Evolutionary conservation across 2,888 invertebrate genomes (phyloP).

Genomic region (Stenodema calcarata): DNA sequence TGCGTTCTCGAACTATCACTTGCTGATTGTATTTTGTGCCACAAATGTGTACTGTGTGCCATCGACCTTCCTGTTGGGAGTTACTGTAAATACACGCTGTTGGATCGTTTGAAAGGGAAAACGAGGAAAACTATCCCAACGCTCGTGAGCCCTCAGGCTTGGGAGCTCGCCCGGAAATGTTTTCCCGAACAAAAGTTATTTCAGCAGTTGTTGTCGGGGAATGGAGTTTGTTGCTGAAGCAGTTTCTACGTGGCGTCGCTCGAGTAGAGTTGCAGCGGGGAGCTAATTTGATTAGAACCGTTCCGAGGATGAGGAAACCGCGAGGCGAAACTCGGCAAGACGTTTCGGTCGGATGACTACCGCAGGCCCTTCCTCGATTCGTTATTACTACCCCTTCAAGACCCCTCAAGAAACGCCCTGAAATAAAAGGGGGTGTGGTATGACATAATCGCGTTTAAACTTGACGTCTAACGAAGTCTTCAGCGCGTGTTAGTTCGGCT

Average conservation of each 20-base stretch:
- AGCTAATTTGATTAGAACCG: neutral
- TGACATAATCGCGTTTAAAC: neutral
- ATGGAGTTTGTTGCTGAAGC: neutral
- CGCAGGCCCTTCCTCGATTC: neutral
- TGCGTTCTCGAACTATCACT: too few relatives aligned
- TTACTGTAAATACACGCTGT: neutral
- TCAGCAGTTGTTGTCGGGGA: neutral
- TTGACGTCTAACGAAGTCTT: neutral
- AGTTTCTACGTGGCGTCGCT: neutral
- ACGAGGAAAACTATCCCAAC: neutral
- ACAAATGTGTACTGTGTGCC: too few relatives aligned
- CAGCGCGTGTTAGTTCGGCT: neutral
- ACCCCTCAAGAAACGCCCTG: neutral
- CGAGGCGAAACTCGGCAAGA: neutral
- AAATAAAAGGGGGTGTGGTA: neutral
- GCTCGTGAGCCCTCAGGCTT: neutral
- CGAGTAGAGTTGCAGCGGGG: neutral
- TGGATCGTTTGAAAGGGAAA: neutral
- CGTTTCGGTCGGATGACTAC: constrained; percentile 2
- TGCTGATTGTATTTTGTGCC: too few relatives aligned
- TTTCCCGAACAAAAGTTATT: neutral
- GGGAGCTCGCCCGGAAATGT: neutral
- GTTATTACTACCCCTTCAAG: neutral
- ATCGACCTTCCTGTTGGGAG: too few relatives aligned
- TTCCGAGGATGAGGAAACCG: neutral